phyloP scores from a whole-genome alignment of 2,888 invertebrate genomes.

The Mayetiola destructor region DNA sequence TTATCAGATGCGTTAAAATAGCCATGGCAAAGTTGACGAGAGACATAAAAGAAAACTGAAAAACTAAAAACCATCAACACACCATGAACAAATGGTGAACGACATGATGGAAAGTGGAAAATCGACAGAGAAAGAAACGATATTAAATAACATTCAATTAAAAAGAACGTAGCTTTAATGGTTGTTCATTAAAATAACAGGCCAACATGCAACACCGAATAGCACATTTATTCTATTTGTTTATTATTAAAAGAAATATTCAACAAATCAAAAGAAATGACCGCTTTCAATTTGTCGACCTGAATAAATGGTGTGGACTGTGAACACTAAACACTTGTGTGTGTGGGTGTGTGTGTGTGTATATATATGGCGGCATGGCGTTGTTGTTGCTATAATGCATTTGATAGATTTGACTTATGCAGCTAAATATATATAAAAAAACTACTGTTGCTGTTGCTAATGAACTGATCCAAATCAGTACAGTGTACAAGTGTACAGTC shows the following conservation, averaged over 20 bases:
- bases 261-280: slow-evolving; percentile 1
- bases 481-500: too few species aligned
- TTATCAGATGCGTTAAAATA: too few species aligned
- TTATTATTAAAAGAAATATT: slow-evolving; percentile 1
- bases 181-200: slow-evolving; percentile 20
- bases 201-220: slow-evolving; percentile 34
- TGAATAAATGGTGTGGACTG: neutral
- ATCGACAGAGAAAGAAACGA: slow-evolving; percentile 18
- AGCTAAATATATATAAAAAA: too few species aligned
- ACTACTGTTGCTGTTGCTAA: too few species aligned
- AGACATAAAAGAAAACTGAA: too few species aligned
- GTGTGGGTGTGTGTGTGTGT: neutral
- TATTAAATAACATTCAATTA: slow-evolving; percentile 23
- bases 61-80: too few species aligned
- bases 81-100: too few species aligned
- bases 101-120: too few species aligned
- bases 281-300: slow-evolving; percentile 10
- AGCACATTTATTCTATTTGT: slow-evolving; percentile 28
- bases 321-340: neutral
- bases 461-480: too few species aligned
- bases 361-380: neutral
- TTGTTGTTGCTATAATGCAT: too few species aligned
- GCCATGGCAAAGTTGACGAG: too few species aligned
- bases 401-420: too few species aligned
- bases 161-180: slow-evolving; percentile 21